Percentiles rank a stretch among this genome's conserved stretches.
Conservation (phyloP, 2,888 invertebrate species). For the Polylopha cassiicola region DNA sequence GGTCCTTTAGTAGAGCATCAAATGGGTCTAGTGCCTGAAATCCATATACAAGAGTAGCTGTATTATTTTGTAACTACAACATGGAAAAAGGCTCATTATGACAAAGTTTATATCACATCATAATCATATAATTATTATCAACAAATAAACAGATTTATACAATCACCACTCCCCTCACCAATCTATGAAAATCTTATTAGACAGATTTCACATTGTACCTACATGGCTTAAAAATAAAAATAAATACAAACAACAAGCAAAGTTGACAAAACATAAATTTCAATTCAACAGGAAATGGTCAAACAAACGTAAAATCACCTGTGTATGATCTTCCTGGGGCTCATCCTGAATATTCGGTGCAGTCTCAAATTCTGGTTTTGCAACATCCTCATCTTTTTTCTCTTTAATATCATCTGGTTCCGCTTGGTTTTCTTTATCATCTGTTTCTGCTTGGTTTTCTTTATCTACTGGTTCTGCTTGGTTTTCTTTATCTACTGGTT, state of each 20-base stretch:
- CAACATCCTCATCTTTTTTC: conserved; percentile 46
- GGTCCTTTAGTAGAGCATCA: conserved; percentile 64
- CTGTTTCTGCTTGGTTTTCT: conserved; percentile 28
- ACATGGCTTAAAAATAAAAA: no score
- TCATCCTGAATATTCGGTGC: conserved; percentile 69
- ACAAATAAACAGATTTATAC: no score
- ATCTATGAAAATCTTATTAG: no score
- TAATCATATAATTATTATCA: no score
- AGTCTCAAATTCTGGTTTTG: conserved; percentile 71
- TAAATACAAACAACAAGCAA: no score
- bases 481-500: conserved; percentile 20
- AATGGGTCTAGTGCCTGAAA: conserved; percentile 69
- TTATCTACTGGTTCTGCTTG: conserved; percentile 10
- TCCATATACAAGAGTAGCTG: conserved; percentile 4
- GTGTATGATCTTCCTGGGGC: conserved; percentile 64
- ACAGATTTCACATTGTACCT: no score
- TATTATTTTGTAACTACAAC: conserved; percentile 1
- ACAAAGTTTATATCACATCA: no score
- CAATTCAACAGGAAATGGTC: not conserved
- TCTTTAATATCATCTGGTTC: conserved; percentile 31
- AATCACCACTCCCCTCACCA: no score
- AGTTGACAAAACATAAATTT: no score
- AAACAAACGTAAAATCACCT: conserved; percentile 39
- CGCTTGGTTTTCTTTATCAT: conserved; percentile 19
- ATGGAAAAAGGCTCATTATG: no score